A percentile compares a stretch with the other conserved stretches of the same genome.
Evolutionary conservation across 1,140 invertebrate genomes (phyloP).

Genomic region (Drosophila lacteicornis): DNA sequence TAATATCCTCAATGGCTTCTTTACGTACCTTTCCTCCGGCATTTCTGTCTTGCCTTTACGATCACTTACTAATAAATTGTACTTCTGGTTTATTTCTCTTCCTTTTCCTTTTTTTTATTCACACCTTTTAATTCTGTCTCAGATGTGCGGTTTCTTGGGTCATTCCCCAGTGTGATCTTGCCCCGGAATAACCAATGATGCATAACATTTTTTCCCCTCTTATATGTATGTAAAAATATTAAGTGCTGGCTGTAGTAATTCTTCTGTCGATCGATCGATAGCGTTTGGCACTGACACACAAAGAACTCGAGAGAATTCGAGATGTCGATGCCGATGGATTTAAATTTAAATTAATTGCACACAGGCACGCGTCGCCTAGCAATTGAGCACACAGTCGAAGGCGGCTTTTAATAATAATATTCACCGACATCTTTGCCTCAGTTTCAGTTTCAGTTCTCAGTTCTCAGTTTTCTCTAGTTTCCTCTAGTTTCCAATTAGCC

Average conservation of each 20-base stretch:
- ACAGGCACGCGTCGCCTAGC: conserved; percentile 36
- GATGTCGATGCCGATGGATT: conserved; percentile 14
- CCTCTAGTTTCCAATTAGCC: conserved; percentile 36
- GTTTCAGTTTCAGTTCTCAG: conserved; percentile 4
- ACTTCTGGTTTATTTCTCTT: background rate
- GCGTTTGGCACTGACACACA: conserved; percentile 56
- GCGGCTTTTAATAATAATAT: conserved; percentile 9
- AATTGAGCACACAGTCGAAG: conserved; percentile 22
- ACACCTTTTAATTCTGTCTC: background rate
- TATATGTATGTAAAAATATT: background rate
- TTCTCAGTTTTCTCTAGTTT: conserved; percentile 10
- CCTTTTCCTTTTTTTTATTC: background rate
- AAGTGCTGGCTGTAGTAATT: conserved; percentile 13
- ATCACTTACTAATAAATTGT: background rate
- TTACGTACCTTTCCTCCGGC: conserved; percentile 3
- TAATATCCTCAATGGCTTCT: background rate
- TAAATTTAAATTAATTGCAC: conserved; percentile 47
- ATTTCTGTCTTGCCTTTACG: background rate
- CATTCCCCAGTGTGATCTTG: background rate
- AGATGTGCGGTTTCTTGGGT: conserved; percentile 13
- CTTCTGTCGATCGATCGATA: conserved; percentile 19
- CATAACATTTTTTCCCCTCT: conserved; percentile 5
- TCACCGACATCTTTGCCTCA: conserved; percentile 4
- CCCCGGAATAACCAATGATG: conserved; percentile 20
- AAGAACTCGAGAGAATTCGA: conserved; percentile 22